Conservation (phyloP, 2,113 vertebrate genomes). For the Phainopepla nitens region DNA sequence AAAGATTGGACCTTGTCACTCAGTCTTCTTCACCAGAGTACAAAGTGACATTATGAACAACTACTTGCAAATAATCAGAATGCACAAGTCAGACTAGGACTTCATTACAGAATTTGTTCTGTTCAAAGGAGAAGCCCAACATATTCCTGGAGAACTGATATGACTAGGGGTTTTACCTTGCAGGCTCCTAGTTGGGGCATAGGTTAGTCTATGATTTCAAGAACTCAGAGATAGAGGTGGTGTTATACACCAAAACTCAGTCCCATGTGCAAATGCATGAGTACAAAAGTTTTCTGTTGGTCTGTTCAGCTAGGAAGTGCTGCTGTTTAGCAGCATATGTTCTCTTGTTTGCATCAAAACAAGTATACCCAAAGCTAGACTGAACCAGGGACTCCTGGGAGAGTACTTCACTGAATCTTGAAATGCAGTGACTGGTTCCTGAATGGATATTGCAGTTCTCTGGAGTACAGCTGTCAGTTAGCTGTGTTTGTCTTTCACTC, state of each 20-base stretch:
- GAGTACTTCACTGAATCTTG: not conserved
- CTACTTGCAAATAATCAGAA: not conserved
- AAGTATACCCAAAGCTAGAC: not conserved
- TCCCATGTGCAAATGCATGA: not conserved
- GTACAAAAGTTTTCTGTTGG: not conserved
- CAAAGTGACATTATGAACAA: not conserved
- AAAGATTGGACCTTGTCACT: not conserved
- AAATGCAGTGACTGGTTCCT: not conserved
- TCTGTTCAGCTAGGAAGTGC: not conserved
- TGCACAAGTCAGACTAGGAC: not conserved
- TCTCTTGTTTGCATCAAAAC: conserved; percentile 16
- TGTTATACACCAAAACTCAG: not conserved
- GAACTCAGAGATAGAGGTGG: not conserved
- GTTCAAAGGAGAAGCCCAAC: not conserved
- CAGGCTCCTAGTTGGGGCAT: not conserved
- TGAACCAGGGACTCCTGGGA: not conserved
- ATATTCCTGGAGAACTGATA: not conserved
- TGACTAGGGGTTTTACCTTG: not conserved
- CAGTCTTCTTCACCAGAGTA: not conserved
- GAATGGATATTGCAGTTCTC: not conserved
- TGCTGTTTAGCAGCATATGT: not conserved
- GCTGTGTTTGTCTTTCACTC: not conserved
- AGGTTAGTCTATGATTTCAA: not conserved
- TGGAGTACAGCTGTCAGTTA: conserved; percentile 17
- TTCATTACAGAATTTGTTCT: not conserved